These are phyloP conservation scores for Dryoscopus gambensis DNA, from an alignment of 2,113 vertebrate species.

Conservation along the genomic window DNA sequence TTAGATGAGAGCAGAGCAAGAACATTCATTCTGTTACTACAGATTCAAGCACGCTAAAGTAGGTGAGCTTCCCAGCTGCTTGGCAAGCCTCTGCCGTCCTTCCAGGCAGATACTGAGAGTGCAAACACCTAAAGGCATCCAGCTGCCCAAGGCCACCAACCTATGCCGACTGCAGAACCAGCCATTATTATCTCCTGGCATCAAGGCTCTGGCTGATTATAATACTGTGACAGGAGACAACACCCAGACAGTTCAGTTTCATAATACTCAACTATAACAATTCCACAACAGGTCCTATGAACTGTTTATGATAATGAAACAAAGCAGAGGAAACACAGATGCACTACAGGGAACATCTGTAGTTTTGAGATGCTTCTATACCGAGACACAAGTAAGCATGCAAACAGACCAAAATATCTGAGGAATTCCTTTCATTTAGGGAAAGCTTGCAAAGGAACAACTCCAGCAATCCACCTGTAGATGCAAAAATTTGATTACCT, in stretches of 20 bases:
- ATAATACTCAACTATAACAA: neutral
- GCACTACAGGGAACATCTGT: neutral
- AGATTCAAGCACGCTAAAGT: neutral
- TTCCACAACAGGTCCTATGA: neutral
- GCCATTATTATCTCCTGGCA: constrained; percentile 10
- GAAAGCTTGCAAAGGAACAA: neutral
- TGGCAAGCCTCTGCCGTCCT: neutral
- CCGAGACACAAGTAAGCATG: neutral
- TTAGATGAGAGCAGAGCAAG: neutral
- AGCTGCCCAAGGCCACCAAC: neutral
- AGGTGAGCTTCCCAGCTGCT: neutral
- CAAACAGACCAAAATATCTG: neutral
- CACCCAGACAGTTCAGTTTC: neutral
- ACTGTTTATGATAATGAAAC: neutral
- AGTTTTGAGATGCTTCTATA: neutral
- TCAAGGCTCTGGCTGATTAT: neutral
- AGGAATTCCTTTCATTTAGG: neutral
- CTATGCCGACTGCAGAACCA: neutral
- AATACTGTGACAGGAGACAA: neutral
- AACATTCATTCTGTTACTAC: neutral
- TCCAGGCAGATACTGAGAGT: neutral
- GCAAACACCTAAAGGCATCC: neutral
- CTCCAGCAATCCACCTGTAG: neutral
- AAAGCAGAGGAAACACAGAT: neutral
- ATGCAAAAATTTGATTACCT: neutral